Base-by-base conservation (phyloP, 1,140 invertebrate species). In the Ceratosolen fusciceps region DNA sequence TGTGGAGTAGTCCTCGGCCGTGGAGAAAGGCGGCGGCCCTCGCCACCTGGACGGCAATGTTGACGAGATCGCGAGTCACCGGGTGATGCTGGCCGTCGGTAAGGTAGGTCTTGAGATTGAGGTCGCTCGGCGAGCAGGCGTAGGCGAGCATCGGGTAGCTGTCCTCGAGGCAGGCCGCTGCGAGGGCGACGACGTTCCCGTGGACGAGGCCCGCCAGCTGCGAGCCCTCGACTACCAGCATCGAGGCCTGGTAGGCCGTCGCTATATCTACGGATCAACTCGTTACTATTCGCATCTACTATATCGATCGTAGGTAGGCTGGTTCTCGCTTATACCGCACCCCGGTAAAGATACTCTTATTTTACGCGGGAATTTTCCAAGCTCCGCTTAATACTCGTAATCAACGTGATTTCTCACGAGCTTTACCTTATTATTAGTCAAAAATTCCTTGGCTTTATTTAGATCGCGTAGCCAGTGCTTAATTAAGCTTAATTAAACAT, bases 1-100 rank as follows among this genome's bases (percentile, higher is more conserved):
- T 95, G 87, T 99, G 97, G 34, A 98, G 92, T 31, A 99, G 92
- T 76, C 95, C 93, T 83, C 96, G 95, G 21, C 96, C 94, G 86
- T 99, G 98, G 75, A 99, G 91, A 88, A 97, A 98, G 80, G 96
- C 94, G 72, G 98, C 90, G 0, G 96, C 98, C 83, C 95, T 93
- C 39, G 96, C 94, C 58, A 97, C 93, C 88, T 98, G 96, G 49
- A 97, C 94, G 29, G 95, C 96, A 89, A 98, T 94, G 84, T 96
- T 95, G 0, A 98, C 96, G 70, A 98, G 90, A 84, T 98, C 96
- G 83, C 97, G 93, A 0, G 97, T 95, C 21, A 93, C 92, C 9
- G 94, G 91, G 75, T 94, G 92, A 78, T 93, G 90, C 92, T 86
- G 92, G 75, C 90, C 91, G 83, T 93, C 86, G 89, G 92, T 87